Base-by-base conservation (phyloP, 2,888 invertebrate genomes). In the Bombylius major region DNA sequence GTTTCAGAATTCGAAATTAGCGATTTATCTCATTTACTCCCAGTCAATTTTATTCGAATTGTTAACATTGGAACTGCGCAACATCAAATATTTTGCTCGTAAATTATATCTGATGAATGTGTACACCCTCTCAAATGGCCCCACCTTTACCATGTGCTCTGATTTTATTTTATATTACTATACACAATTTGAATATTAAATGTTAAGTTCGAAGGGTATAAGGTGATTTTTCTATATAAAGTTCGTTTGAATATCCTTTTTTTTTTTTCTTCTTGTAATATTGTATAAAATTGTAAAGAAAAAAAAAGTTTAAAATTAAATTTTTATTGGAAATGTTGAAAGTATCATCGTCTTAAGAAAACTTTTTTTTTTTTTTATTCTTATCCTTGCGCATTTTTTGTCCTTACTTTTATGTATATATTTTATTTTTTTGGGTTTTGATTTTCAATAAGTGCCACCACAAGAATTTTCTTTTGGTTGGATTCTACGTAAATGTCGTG, bases 101-200 rank as follows among this genome's bases (percentile, higher is more conserved):
- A 55, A 55, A 55, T 55, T 50, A 51, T 46, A 33, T 8, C 31
- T n/a, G 50, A 36, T 39, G 50, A 47, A 45, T 51, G 51, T 44
- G 36, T 50, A 36, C 23, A 9, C 11, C 31, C 34, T 42, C 23
- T 23, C 23, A 42, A 42, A 42, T 34, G 13, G 50, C 54, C 47
- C 55, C 55, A 50, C 55, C 55, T 47, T 50, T 50, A 47, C 50
- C 55, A 55, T 55, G 55, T 55, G 55, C 55, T 55, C 47, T 46
- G 47, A 42, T 11, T 42, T 23, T 36, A 36, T 36, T 8, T 36
- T 5, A 36, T 36, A 36, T 42, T 42, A 11, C 23, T 42, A 6
- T 4, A 42, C 39, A 11, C 39, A 8, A 42, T 11, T 42, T 5
- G 11, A 42, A 11, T 11, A 11, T 11, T 42, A 42, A 11, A 42